Base-by-base conservation (phyloP, 1,140 invertebrate species). In the Zaprionus africanus region DNA sequence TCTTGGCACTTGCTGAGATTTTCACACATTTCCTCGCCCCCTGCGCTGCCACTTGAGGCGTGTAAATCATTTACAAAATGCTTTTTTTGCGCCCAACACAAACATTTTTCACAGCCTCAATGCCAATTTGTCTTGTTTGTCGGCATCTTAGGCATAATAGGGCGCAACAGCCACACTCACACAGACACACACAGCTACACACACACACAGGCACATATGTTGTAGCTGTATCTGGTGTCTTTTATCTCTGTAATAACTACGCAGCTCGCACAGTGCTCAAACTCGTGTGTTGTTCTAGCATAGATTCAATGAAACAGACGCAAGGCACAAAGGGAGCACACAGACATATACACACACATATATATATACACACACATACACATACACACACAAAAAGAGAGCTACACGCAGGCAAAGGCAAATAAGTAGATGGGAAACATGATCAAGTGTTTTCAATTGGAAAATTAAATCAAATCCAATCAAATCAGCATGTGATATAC, bases 391-490 rank as follows among this genome's bases (percentile, higher is more conserved):
- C 41, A 22, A 5, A 46, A 7, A 61, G 26, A 57, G 46, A 62
- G 56, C 2, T 0, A 43, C 31, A 38, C 31, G 62, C 43, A 51
- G 22, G 11, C n/a, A 46, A 17, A 60, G 19, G 54, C 56, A 66
- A 61, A 56, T 49, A 51, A 36, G 26, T n/a, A 59, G 11, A 59
- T 57, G 49, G 38, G 59, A 68, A 84, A 87, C 78, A 84, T 84
- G 84, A 90, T 84, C 78, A 85, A 88, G 86, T 90, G 85, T 90
- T 90, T 90, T 88, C 85, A 90, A 85, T 88, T 90, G 85, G 85
- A 88, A 88, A 88, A 88, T 88, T 88, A 88, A 88, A 88, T 88
- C 85, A 88, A 88, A 90, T 85, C 81, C 85, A 88, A 88, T 88
- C 85, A 88, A 88, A 88, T 88, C 85, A 88, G 79, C 83, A 87